These are phyloP conservation scores for Ammospiza nelsoni DNA, from an alignment of 2,113 vertebrate species.

Conservation along the genomic window DNA sequence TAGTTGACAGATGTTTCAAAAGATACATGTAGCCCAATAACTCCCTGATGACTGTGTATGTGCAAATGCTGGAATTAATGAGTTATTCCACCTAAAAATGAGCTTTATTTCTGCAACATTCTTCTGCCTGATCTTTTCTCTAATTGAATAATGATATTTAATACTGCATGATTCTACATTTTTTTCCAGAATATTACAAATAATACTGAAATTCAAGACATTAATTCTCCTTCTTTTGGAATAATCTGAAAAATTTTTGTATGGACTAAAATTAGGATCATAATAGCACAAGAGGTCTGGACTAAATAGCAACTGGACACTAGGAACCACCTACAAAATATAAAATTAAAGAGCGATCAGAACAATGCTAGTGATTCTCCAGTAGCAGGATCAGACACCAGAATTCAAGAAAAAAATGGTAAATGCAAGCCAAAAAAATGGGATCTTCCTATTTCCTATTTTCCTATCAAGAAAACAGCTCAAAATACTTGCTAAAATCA, in stretches of 20 bases:
- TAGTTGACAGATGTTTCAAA: constrained; percentile 51
- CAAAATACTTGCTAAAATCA: background rate
- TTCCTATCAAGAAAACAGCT: background rate
- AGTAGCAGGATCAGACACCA: background rate
- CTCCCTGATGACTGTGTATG: background rate
- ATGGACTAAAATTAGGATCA: background rate
- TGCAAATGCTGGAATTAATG: background rate
- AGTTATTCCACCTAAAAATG: background rate
- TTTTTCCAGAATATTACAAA: background rate
- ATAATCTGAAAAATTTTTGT: background rate
- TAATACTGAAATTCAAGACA: background rate
- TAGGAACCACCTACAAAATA: background rate
- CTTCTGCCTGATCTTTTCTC: background rate
- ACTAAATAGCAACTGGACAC: background rate
- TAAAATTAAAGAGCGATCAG: background rate
- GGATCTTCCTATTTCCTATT: background rate
- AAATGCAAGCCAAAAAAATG: background rate
- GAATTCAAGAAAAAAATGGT: background rate
- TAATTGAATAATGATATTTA: background rate
- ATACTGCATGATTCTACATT: background rate
- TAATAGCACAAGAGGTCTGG: background rate
- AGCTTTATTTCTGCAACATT: background rate
- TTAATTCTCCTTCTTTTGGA: background rate
- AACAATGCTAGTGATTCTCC: background rate
- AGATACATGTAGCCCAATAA: constrained; percentile 9